phyloP scores from a whole-genome alignment of 23 tunicate species.

The Styela plicata region DNA sequence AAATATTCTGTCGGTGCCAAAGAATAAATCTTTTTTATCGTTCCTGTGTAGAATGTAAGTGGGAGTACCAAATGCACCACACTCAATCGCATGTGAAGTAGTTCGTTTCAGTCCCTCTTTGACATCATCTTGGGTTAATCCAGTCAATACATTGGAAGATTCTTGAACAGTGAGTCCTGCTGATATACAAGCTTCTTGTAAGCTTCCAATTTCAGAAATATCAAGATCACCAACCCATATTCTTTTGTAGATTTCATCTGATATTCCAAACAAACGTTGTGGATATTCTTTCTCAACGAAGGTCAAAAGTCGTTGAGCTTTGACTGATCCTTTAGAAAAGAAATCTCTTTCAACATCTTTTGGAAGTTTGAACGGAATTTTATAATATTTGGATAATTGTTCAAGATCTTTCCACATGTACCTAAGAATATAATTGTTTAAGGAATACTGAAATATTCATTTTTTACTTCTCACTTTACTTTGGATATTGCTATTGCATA shows the following conservation, averaged over 20 bases:
- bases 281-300: neutral
- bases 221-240: constrained; percentile 13
- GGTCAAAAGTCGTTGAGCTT: constrained; percentile 32
- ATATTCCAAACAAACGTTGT: neutral
- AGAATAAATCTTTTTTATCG: constrained; percentile 48
- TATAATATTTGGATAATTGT: neutral
- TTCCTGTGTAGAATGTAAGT: constrained; percentile 55
- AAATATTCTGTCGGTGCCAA: constrained; percentile 72
- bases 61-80: constrained; percentile 75
- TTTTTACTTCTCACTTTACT: too few relatives aligned
- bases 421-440: neutral
- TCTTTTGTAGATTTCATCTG: neutral
- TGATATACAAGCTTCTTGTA: constrained; percentile 41
- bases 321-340: constrained; percentile 54
- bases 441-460: too few relatives aligned
- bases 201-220: constrained; percentile 31
- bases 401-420: neutral
- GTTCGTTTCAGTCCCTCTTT: neutral
- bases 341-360: constrained; percentile 35
- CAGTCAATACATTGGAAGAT: neutral
- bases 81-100: constrained; percentile 45
- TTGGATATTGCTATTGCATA: too few relatives aligned
- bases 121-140: neutral
- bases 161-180: constrained; percentile 27
- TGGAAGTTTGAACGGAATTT: constrained; percentile 8